Percentiles rank a stretch among this genome's conserved stretches.
Conservation (phyloP, 2,113 vertebrate genomes). For the Gavia stellata region DNA sequence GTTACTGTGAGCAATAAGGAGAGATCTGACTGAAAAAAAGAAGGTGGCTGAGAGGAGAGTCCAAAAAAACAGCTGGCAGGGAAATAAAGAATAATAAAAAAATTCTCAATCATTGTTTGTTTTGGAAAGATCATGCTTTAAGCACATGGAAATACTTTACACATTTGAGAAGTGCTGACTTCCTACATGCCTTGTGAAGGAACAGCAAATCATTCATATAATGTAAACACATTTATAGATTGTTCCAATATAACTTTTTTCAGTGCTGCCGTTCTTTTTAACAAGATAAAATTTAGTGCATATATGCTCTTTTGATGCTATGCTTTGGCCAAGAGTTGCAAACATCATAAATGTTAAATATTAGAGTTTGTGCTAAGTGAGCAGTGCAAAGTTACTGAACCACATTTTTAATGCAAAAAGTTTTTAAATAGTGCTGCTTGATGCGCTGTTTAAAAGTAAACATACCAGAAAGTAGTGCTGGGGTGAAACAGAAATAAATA, state of each 20-base stretch:
- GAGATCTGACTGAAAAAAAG: conserved; percentile 52
- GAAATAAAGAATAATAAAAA: conserved; percentile 68
- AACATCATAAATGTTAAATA: background rate
- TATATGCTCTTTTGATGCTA: conserved; percentile 16
- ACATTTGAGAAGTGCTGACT: conserved; percentile 70
- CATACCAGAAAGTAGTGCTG: background rate
- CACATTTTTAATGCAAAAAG: background rate
- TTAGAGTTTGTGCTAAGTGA: background rate
- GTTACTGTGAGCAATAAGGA: conserved; percentile 60
- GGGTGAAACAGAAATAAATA: background rate
- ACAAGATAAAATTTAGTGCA: conserved; percentile 25
- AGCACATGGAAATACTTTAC: conserved; percentile 78
- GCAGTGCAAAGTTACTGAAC: background rate
- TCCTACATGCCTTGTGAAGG: conserved; percentile 69
- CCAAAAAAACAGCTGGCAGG: conserved; percentile 58
- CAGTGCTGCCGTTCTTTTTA: conserved; percentile 43
- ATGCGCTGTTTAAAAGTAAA: conserved; percentile 2
- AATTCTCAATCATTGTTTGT: conserved; percentile 67
- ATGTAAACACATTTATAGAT: conserved; percentile 67
- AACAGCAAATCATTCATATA: conserved; percentile 70
- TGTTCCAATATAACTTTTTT: conserved; percentile 62
- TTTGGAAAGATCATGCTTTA: conserved; percentile 70
- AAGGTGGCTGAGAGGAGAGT: conserved; percentile 54
- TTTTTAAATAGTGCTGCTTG: background rate
- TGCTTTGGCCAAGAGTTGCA: conserved; percentile 17